Percentiles rank a stretch among this genome's conserved stretches.
phyloP scores from a whole-genome alignment of 1,140 invertebrate species.

The Caligus rogercresseyi region DNA sequence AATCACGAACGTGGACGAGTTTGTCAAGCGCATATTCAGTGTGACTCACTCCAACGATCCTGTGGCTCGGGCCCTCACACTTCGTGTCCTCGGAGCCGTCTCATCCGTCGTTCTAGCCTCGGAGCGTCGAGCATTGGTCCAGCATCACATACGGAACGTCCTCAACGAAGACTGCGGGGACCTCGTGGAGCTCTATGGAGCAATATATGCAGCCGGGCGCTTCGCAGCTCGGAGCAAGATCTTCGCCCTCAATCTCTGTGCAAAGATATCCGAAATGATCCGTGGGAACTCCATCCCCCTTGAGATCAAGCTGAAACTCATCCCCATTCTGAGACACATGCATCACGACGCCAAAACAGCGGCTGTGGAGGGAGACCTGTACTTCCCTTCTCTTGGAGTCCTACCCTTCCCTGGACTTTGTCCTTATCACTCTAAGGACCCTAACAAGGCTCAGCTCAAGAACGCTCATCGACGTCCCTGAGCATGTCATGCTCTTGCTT shows the following conservation, averaged over 20 bases:
- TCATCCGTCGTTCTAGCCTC: conserved; percentile 44
- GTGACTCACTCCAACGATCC: conserved; percentile 95
- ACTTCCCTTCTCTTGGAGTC: conserved; percentile 61
- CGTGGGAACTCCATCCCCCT: conserved; percentile 73
- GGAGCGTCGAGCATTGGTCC: background rate
- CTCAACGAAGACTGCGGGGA: conserved; percentile 71
- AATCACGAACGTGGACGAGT: conserved; percentile 88
- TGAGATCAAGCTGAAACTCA: conserved; percentile 71
- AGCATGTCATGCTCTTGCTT: conserved; percentile 47
- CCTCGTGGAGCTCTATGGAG: conserved; percentile 81
- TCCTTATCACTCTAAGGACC: conserved; percentile 63
- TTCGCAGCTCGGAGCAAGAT: conserved; percentile 38
- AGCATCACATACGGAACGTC: conserved; percentile 70
- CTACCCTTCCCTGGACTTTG: conserved; percentile 66
- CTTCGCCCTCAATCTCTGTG: conserved; percentile 90
- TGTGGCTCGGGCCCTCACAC: conserved; percentile 63
- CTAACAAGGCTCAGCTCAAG: conserved; percentile 67
- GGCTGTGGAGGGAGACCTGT: conserved; percentile 40
- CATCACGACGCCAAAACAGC: conserved; percentile 73
- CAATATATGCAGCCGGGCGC: conserved; percentile 69
- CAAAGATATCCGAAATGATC: conserved; percentile 87
- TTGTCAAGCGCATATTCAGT: conserved; percentile 74
- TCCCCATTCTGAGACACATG: conserved; percentile 80
- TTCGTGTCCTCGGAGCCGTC: conserved; percentile 73
- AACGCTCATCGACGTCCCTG: conserved; percentile 73